These are phyloP conservation scores for Eurois occulta DNA, from an alignment of 2,888 invertebrate genomes.

Conservation along the genomic window DNA sequence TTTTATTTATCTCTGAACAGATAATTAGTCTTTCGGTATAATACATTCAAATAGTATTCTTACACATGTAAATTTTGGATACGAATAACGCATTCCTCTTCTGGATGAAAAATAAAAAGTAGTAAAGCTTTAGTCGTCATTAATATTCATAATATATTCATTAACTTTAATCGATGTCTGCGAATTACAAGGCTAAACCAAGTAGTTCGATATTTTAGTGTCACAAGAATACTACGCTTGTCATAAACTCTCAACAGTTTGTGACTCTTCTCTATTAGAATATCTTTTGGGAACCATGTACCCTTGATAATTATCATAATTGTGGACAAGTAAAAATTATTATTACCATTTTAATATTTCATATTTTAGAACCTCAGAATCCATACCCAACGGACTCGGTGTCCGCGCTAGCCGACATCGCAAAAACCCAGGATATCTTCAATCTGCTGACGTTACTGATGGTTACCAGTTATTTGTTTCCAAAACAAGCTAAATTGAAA, in stretches of 20 bases:
- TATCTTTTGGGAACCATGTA: too few relatives aligned
- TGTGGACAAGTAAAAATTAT: not conserved
- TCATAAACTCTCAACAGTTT: not conserved
- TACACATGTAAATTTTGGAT: too few relatives aligned
- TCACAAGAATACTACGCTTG: not conserved
- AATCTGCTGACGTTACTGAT: constrained; percentile 8
- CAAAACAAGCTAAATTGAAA: constrained; percentile 21
- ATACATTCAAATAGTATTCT: too few relatives aligned
- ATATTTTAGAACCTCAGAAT: not conserved
- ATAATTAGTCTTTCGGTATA: too few relatives aligned
- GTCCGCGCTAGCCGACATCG: constrained; percentile 2
- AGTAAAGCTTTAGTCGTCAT: not conserved
- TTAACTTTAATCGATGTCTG: not conserved
- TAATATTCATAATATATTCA: not conserved
- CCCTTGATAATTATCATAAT: too few relatives aligned
- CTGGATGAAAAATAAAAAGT: too few relatives aligned
- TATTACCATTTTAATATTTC: not conserved
- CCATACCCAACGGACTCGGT: not conserved
- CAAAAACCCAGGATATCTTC: constrained; percentile 5
- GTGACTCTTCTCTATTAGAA: not conserved
- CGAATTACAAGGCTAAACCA: not conserved
- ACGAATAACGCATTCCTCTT: too few relatives aligned
- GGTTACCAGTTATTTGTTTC: constrained; percentile 24
- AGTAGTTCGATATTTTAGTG: not conserved
- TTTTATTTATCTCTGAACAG: too few relatives aligned